A percentile compares a stretch with the other conserved stretches of the same genome.
Conservation (phyloP, 1,140 invertebrate genomes). For the Heterodera carotae region DNA sequence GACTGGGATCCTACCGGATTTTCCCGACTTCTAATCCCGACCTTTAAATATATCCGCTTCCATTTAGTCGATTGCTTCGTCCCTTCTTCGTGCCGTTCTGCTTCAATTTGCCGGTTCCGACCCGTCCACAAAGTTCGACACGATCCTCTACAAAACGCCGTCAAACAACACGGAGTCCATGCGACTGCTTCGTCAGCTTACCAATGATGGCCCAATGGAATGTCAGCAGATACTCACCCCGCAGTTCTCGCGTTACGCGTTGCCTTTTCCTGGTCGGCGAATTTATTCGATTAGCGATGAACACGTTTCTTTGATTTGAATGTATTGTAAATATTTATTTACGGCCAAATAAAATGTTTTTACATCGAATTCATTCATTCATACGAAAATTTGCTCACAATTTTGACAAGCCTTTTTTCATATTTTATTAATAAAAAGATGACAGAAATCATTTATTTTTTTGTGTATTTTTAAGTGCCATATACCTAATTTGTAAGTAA, state of each 20-base stretch:
- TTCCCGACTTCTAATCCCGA: neutral
- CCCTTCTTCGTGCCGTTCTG: neutral
- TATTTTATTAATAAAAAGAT: no score
- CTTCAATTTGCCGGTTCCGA: neutral
- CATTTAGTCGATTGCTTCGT: neutral
- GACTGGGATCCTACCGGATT: neutral
- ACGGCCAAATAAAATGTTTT: no score
- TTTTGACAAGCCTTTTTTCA: no score
- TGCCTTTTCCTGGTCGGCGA: neutral
- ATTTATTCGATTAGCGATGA: conserved; percentile 3
- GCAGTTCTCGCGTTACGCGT: neutral
- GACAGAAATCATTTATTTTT: no score
- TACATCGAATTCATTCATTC: no score
- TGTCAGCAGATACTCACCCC: neutral
- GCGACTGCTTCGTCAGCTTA: neutral
- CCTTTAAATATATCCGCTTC: neutral
- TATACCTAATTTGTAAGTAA: no score
- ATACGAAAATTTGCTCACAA: no score
- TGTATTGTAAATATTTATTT: neutral
- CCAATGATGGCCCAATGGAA: neutral
- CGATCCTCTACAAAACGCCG: neutral
- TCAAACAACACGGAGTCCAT: conserved; percentile 5
- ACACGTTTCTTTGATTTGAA: conserved; percentile 2
- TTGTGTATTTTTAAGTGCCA: no score
- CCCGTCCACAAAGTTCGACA: neutral